These are phyloP conservation scores for Bos javanicus DNA, from an alignment of 2,113 vertebrate species.

Conservation along the genomic window DNA sequence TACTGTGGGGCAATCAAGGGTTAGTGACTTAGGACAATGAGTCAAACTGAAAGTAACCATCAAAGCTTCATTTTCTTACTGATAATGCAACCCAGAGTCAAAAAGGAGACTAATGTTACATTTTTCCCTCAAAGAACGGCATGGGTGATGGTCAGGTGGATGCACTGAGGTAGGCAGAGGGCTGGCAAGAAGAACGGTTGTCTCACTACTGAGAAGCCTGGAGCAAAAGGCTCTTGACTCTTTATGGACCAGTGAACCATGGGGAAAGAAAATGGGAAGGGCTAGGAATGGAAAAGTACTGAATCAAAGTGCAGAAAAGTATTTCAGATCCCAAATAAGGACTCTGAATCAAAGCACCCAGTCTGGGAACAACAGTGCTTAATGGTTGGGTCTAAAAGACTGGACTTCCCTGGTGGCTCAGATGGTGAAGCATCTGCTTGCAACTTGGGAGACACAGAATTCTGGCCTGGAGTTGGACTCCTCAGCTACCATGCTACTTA, in stretches of 20 bases:
- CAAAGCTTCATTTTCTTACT: not conserved
- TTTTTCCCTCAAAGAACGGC: not conserved
- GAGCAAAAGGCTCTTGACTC: not conserved
- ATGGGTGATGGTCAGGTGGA: not conserved
- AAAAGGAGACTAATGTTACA: not conserved
- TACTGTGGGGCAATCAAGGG: not conserved
- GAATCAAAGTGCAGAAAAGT: not conserved
- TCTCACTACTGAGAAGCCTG: not conserved
- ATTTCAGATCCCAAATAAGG: not conserved
- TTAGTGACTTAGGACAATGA: not conserved
- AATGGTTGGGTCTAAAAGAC: not conserved
- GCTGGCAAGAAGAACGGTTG: not conserved
- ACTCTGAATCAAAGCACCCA: not conserved
- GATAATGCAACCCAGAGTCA: not conserved
- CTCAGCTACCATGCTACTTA: not conserved
- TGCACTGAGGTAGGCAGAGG: too few species aligned
- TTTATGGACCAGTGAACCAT: not conserved
- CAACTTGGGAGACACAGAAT: not conserved
- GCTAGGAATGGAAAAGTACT: not conserved
- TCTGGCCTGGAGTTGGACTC: not conserved
- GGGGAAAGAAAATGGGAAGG: not conserved
- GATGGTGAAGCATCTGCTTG: not conserved
- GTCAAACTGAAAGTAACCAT: not conserved
- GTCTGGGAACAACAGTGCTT: not conserved
- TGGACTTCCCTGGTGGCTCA: not conserved